Conservation (phyloP, 2,113 vertebrate species). For the Tenrec ecaudatus region DNA sequence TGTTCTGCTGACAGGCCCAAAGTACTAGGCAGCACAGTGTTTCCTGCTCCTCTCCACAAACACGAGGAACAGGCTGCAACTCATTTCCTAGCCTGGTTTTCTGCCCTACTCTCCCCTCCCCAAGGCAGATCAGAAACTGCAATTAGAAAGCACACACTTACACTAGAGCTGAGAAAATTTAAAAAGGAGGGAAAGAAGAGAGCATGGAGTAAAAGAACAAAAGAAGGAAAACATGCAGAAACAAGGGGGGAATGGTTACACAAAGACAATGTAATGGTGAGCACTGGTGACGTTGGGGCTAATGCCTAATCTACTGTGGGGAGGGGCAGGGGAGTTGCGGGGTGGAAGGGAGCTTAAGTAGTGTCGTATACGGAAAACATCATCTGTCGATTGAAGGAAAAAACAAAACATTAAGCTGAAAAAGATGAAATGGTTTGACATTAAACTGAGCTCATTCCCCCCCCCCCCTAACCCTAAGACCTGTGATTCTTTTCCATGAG, state of each 20-base stretch:
- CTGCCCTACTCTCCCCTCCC: neutral
- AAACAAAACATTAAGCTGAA: neutral
- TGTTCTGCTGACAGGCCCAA: conserved; percentile 41
- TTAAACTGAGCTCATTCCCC: neutral
- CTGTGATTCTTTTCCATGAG: neutral
- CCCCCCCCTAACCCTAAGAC: neutral
- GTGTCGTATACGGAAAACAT: conserved; percentile 22
- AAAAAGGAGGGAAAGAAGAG: neutral
- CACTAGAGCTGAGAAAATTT: neutral
- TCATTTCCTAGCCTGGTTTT: neutral
- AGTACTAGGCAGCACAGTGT: neutral
- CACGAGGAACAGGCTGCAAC: conserved; percentile 20
- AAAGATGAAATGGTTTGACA: conserved; percentile 1
- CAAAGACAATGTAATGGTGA: neutral
- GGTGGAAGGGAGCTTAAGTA: neutral
- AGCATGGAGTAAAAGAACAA: too few relatives aligned
- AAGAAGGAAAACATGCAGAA: neutral
- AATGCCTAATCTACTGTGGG: conserved; percentile 13
- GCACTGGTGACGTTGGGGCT: neutral
- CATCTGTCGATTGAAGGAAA: conserved; percentile 8
- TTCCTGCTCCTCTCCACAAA: conserved; percentile 30
- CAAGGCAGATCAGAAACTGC: conserved; percentile 11
- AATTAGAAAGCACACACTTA: neutral
- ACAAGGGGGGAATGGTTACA: neutral
- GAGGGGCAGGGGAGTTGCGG: too few relatives aligned